A percentile compares a stretch with the other conserved stretches of the same genome.
These are phyloP conservation scores for Gorsachius magnificus DNA, from an alignment of 2,797 vertebrate genomes.

Conservation along the genomic window DNA sequence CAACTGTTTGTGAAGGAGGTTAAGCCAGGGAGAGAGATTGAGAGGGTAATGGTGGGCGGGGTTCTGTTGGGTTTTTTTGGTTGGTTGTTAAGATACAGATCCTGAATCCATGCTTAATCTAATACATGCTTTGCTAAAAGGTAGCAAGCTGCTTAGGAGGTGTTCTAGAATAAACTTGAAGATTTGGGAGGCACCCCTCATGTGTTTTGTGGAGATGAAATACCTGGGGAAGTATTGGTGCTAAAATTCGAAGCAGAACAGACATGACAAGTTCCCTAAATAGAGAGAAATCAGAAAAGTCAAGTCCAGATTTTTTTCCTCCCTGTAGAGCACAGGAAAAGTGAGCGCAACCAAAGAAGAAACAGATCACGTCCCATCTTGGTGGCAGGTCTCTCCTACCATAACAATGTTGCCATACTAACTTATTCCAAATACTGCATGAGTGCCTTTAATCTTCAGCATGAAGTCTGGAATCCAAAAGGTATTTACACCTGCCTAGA, in stretches of 20 bases:
- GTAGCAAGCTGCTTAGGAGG: neutral
- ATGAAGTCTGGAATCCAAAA: neutral
- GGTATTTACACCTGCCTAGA: neutral
- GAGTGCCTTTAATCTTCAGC: neutral
- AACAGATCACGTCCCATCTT: neutral
- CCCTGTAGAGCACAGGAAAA: neutral
- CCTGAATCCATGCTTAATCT: neutral
- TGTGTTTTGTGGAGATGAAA: neutral
- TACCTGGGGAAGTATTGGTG: neutral
- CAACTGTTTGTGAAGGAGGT: neutral
- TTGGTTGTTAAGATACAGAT: neutral
- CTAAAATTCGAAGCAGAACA: neutral
- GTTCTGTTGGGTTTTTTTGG: neutral
- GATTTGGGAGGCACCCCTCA: neutral
- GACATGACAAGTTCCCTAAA: neutral
- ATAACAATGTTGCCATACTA: neutral
- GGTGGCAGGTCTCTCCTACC: neutral
- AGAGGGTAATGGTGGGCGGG: neutral
- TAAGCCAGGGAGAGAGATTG: neutral
- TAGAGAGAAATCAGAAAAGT: neutral
- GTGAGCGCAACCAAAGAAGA: neutral
- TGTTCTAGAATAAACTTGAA: neutral
- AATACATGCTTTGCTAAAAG: neutral
- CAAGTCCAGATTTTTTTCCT: neutral
- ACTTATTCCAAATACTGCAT: neutral